A percentile compares a stretch with the other conserved stretches of the same genome.
Evolutionary conservation across 1,140 invertebrate genomes (phyloP).

Genomic region (Zophobas atratus): DNA sequence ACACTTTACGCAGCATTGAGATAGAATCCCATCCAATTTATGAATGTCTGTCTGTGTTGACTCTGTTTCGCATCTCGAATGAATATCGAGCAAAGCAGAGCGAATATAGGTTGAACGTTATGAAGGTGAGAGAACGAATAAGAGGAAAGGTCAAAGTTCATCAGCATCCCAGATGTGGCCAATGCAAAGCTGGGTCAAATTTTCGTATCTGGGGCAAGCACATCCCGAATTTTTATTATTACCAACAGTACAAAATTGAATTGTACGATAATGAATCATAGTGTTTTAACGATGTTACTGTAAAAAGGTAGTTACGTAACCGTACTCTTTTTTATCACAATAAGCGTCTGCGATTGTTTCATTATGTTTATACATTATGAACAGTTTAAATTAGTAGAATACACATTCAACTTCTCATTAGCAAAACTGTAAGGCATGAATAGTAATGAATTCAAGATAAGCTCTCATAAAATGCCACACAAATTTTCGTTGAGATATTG

Average conservation of each 20-base stretch:
- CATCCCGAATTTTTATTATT: neutral
- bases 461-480: neutral
- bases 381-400: too few species aligned
- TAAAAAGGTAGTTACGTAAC: too few species aligned
- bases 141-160: constrained; percentile 28
- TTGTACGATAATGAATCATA: too few species aligned
- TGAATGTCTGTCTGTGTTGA: constrained; percentile 11
- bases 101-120: constrained; percentile 33
- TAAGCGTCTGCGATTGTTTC: too few species aligned
- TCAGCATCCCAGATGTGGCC: constrained; percentile 27
- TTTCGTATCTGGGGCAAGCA: constrained; percentile 9
- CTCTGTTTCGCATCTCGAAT: constrained; percentile 3
- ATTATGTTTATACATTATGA: too few species aligned
- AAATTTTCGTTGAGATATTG: neutral
- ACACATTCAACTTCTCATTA: neutral
- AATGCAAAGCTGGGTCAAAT: constrained; percentile 20
- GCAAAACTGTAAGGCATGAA: neutral
- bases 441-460: neutral
- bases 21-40: constrained; percentile 15
- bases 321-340: too few species aligned
- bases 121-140: constrained; percentile 27
- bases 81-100: constrained; percentile 28
- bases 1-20: constrained; percentile 1
- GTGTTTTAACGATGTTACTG: too few species aligned
- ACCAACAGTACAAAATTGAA: neutral